Base-by-base conservation (phyloP, 2,888 invertebrate species). In the Stenurella melanura region DNA sequence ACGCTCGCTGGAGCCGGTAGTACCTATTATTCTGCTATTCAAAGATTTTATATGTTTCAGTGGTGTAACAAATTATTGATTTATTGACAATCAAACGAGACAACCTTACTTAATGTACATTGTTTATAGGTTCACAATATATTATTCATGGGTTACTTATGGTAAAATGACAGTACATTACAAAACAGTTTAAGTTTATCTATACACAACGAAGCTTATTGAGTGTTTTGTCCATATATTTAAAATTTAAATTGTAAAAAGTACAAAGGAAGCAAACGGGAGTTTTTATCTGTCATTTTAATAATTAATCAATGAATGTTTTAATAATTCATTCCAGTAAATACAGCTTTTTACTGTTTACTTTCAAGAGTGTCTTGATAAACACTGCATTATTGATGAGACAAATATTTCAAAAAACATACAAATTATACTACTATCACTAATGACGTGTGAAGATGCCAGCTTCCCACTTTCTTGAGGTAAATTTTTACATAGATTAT, bases 31-130 rank as follows among this genome's bases (percentile, higher is more conserved):
- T n/a, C 70, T 42, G 58, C 60, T 60, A 70, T 34, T 70, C 70
- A 70, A 60, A 70, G 34, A 70, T 38, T 34, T 50, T 54, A 50
- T 54, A 50, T 34, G 60, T 60, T 42, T 60, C 21, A 38, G 21
- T 21, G 38, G 50, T 11, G 34, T 58, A 58, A 70, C 70, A 70
- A 70, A 60, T 70, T 60, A 70, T 60, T 70, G 60, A 70, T 70
- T 70, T 70, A 70, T 70, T 42, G 60, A 70, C 26, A 60, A 70
- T 60, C 19, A 58, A 58, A 58, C 58, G 18, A 58, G 58, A 58
- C 58, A 58, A 58, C 58, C 58, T 58, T 58, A 58, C 19, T 58
- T 58, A 58, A 58, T 58, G 58, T 50, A n/a, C 12, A 58, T 58
- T 58, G 18, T 21, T 21, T 58, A 58, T 58, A 21, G 12, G 19